Evolutionary conservation across 1,140 invertebrate species (phyloP).

Genomic region (Pteromalus puparum): DNA sequence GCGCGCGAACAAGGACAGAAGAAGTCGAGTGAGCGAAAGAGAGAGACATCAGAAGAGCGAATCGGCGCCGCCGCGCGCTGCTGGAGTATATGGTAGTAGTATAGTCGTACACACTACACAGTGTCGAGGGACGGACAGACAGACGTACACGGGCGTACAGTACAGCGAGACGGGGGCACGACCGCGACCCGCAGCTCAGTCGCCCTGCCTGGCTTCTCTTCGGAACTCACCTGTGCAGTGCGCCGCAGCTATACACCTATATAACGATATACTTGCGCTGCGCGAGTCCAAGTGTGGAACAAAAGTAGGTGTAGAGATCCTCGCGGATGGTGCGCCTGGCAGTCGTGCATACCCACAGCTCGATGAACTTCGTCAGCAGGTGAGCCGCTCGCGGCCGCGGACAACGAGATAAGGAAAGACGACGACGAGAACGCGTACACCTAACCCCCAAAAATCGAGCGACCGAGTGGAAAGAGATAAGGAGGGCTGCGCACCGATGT

Average conservation of each 20-base stretch:
- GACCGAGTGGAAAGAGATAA: neutral
- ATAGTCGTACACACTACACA: neutral
- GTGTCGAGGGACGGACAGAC: neutral
- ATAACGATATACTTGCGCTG: too few relatives aligned
- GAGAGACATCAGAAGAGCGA: neutral
- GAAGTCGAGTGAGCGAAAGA: neutral
- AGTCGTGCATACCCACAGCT: too few relatives aligned
- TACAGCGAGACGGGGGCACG: neutral
- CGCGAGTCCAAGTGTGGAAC: too few relatives aligned
- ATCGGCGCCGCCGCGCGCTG: neutral
- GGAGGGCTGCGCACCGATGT: neutral
- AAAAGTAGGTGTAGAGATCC: neutral
- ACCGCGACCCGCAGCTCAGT: neutral
- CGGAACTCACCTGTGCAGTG: neutral
- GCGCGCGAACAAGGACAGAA: too few relatives aligned
- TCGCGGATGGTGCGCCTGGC: too few relatives aligned
- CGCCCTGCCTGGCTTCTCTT: neutral
- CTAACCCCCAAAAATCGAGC: conserved; percentile 30
- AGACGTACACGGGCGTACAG: neutral
- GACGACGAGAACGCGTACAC: neutral
- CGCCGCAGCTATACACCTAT: too few relatives aligned
- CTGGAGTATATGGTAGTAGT: neutral
- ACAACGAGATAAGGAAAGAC: conserved; percentile 17
- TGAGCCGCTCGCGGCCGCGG: conserved; percentile 27
- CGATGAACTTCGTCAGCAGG: neutral